Base-by-base conservation (phyloP, 2,113 vertebrate species). In the Phasianus colchicus region DNA sequence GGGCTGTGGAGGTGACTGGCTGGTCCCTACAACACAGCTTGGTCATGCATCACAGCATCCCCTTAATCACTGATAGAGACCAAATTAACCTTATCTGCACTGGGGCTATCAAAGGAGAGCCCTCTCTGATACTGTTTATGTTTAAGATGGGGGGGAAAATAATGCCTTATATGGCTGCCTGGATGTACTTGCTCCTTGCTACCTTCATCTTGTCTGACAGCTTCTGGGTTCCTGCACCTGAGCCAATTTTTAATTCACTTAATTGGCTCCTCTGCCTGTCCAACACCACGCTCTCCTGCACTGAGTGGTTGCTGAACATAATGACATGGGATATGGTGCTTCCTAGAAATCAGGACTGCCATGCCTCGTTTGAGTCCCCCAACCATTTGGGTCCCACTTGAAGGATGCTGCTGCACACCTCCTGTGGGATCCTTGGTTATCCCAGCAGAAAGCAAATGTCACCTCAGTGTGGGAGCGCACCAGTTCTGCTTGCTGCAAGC, bases 201-300 rank as follows among this genome's bases (percentile, higher is more conserved):
- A 87, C 92, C 85, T 40, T 83, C 47, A 10, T n/a, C 78, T 83
- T n/a, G 24, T 19, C 15, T 45, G 82, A 71, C 94, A 84, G 89
- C 95, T 89, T 40, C 34, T 13, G 15, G 71, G 78, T 48, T 61
- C 90, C 73, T 95, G 90, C 1, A 0, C 94, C 74, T 66, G n/a
- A 64, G 96, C 95, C 96, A 96, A 85, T 88, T 93, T 91, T 90
- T 95, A 95, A 96, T 97, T 96, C 90, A 60, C 93, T 71, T 94
- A 95, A 96, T 95, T 97, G 94, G 94, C 77, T 95, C 63, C 67
- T 79, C 72, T 70, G n/a, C 86, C 82, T 52, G 6, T 40, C 43
- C 86, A 86, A 9, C 85, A 77, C 85, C 89, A 65, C 45, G 78
- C 20, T 73, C 90, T 82, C 50, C 7, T 15, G 92, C 88, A 86